phyloP scores from a whole-genome alignment of 2,113 vertebrate species.

The Callithrix jacchus region DNA sequence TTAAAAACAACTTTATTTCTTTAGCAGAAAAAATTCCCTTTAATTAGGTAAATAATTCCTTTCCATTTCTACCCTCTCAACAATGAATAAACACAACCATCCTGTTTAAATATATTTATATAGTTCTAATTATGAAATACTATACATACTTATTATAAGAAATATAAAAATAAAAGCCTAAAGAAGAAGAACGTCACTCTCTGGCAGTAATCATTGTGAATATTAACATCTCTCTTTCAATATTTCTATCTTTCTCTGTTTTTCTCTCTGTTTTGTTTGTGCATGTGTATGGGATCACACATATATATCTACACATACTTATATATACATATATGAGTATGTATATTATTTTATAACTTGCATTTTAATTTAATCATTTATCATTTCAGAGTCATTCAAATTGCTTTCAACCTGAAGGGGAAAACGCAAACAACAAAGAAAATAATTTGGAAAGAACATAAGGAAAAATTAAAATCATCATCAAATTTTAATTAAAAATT shows the following conservation, averaged over 20 bases:
- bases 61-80: not conserved
- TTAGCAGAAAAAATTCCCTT: not conserved
- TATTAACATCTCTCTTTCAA: not conserved
- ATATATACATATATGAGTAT: not conserved
- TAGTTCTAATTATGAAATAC: not conserved
- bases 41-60: not conserved
- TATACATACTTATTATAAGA: not conserved
- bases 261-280: not conserved
- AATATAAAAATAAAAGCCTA: not conserved
- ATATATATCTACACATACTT: not conserved
- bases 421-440: slow-evolving; percentile 12
- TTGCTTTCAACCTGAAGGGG: not conserved
- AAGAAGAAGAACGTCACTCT: not conserved
- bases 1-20: not conserved
- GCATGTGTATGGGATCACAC: not conserved
- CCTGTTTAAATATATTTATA: not conserved
- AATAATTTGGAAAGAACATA: not conserved
- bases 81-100: not conserved
- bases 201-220: not conserved
- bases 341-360: not conserved
- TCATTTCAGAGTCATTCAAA: not conserved
- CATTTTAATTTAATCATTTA: not conserved
- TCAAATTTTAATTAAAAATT: not conserved
- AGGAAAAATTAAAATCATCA: not conserved
- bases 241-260: not conserved